These are phyloP conservation scores for Geotrypetes seraphini DNA, from an alignment of 2,797 vertebrate species.

Conservation along the genomic window DNA sequence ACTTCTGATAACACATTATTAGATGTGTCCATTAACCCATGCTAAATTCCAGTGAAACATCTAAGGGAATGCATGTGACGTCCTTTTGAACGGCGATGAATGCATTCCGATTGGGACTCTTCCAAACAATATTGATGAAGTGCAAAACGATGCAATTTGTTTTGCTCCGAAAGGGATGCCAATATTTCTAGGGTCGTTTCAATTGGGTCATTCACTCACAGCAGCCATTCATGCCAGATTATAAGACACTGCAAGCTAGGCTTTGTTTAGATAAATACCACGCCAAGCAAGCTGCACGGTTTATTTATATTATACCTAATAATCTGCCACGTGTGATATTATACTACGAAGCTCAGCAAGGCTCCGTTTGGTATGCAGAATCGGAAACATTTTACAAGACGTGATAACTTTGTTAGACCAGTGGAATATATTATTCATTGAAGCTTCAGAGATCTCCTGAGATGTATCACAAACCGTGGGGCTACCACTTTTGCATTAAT, in stretches of 20 bases:
- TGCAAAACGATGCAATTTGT: constrained; percentile 22
- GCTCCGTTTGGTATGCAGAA: constrained; percentile 38
- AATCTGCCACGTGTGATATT: constrained; percentile 20
- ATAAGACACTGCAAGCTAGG: constrained; percentile 43
- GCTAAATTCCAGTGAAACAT: constrained; percentile 59
- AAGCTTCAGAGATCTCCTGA: constrained; percentile 28
- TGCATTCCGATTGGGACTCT: constrained; percentile 50
- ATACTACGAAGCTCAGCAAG: constrained; percentile 3
- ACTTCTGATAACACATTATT: constrained; percentile 65
- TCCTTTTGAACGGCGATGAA: constrained; percentile 62
- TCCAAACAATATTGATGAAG: constrained; percentile 53
- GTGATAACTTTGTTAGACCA: constrained; percentile 57
- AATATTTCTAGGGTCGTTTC: constrained; percentile 24
- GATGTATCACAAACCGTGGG: constrained; percentile 23
- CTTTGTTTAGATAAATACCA: constrained; percentile 46
- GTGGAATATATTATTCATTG: constrained; percentile 59
- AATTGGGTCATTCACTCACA: constrained; percentile 21
- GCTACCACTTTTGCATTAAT: constrained; percentile 43
- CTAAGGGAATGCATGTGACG: constrained; percentile 62
- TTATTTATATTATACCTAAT: constrained; percentile 25
- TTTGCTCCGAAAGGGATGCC: constrained; percentile 27
- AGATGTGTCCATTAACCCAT: constrained; percentile 64
- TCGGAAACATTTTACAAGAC: constrained; percentile 54
- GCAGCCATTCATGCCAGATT: constrained; percentile 42
- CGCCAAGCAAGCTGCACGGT: constrained; percentile 43